Evolutionary conservation across 2,888 invertebrate genomes (phyloP).

Genomic region (Zaprionus lineosus): DNA sequence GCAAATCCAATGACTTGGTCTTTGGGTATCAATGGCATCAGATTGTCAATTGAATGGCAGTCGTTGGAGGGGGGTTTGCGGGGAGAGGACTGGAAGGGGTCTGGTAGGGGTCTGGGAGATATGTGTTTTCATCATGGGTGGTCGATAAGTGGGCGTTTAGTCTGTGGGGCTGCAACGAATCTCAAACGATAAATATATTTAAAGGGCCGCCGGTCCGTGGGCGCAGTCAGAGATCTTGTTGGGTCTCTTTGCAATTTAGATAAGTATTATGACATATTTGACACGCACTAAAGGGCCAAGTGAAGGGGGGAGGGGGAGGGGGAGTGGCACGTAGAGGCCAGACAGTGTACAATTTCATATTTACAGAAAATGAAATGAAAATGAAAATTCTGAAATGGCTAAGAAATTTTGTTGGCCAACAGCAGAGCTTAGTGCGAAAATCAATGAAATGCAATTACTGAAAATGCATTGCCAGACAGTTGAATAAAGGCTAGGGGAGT

Average conservation of each 20-base stretch:
- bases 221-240: constrained; percentile 33
- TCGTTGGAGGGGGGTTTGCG: too few relatives aligned
- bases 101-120: not conserved
- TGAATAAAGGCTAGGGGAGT: not conserved
- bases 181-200: constrained; percentile 72
- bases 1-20: constrained; percentile 60
- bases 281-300: constrained; percentile 66
- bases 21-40: constrained; percentile 17
- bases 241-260: constrained; percentile 70
- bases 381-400: constrained; percentile 29
- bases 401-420: constrained; percentile 15
- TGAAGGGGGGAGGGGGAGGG: constrained; percentile 5
- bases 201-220: constrained; percentile 45
- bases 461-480: constrained; percentile 61
- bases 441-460: constrained; percentile 79
- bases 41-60: constrained; percentile 44
- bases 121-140: constrained; percentile 35
- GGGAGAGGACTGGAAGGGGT: not conserved
- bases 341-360: constrained; percentile 54
- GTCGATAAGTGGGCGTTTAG: constrained; percentile 31
- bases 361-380: constrained; percentile 49
- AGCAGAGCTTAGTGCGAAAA: constrained; percentile 49
- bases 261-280: constrained; percentile 79
- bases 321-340: too few relatives aligned
- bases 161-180: constrained; percentile 26